A percentile compares a stretch with the other conserved stretches of the same genome.
phyloP scores from a whole-genome alignment of 1,140 invertebrate genomes.

The Myzus persicae region DNA sequence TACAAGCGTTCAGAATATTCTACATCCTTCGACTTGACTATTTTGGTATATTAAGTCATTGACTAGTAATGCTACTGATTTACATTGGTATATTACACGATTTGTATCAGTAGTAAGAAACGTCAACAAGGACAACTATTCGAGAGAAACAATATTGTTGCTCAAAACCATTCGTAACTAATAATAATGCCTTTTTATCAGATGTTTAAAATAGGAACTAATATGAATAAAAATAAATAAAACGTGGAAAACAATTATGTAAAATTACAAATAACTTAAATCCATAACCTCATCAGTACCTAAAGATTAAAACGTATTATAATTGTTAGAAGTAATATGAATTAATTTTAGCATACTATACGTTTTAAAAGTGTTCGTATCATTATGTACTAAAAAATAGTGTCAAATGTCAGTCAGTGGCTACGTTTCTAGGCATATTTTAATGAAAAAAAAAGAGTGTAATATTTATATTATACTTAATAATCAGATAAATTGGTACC shows the following conservation, averaged over 20 bases:
- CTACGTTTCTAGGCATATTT: no score
- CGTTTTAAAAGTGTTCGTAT: not conserved
- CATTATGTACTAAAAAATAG: no score
- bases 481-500: not conserved
- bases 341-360: not conserved
- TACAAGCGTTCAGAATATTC: not conserved
- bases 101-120: not conserved
- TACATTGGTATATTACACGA: not conserved
- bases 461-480: not conserved
- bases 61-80: not conserved
- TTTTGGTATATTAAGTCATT: not conserved
- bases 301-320: not conserved
- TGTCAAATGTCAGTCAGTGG: no score
- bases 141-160: not conserved
- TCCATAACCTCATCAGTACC: not conserved
- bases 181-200: no score
- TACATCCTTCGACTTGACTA: not conserved
- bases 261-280: not conserved
- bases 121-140: not conserved
- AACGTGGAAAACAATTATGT: not conserved
- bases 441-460: no score
- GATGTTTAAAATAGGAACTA: not conserved
- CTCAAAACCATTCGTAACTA: no score
- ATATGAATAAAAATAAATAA: not conserved
- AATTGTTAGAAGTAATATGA: no score